Conservation (phyloP, 2,797 vertebrate genomes). For the Pangasius macronema region DNA sequence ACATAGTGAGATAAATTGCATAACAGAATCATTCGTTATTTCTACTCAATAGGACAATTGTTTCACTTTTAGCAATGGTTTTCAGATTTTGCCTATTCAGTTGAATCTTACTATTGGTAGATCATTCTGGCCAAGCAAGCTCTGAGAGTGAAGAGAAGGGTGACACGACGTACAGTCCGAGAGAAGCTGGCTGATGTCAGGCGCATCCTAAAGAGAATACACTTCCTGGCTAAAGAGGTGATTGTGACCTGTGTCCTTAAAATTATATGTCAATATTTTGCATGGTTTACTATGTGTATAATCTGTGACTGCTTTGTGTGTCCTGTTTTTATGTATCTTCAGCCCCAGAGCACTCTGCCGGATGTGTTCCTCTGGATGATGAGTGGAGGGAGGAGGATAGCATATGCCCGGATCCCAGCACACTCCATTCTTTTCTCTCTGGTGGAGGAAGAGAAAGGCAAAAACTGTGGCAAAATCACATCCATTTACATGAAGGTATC, state of each 20-base stretch:
- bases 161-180: conserved; percentile 74
- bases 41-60: not conserved
- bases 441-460: conserved; percentile 89
- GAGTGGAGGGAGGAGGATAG: conserved; percentile 78
- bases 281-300: not conserved
- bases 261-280: not conserved
- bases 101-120: conserved; percentile 62
- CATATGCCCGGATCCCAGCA: conserved; percentile 82
- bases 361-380: conserved; percentile 91
- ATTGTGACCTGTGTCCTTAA: not conserved
- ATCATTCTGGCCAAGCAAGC: conserved; percentile 81
- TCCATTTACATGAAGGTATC: conserved; percentile 86
- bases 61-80: not conserved
- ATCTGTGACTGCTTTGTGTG: not conserved
- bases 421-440: conserved; percentile 87
- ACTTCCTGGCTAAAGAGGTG: conserved; percentile 85
- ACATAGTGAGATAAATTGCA: conserved; percentile 73
- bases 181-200: conserved; percentile 77
- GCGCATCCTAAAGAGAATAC: conserved; percentile 80
- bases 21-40: not conserved
- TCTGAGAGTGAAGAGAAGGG: conserved; percentile 66
- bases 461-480: conserved; percentile 85
- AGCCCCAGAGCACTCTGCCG: conserved; percentile 90
- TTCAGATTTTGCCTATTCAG: not conserved
- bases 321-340: conserved; percentile 32